Evolutionary conservation across 2,888 invertebrate species (phyloP).

Genomic region (Caenorhabditis afra): DNA sequence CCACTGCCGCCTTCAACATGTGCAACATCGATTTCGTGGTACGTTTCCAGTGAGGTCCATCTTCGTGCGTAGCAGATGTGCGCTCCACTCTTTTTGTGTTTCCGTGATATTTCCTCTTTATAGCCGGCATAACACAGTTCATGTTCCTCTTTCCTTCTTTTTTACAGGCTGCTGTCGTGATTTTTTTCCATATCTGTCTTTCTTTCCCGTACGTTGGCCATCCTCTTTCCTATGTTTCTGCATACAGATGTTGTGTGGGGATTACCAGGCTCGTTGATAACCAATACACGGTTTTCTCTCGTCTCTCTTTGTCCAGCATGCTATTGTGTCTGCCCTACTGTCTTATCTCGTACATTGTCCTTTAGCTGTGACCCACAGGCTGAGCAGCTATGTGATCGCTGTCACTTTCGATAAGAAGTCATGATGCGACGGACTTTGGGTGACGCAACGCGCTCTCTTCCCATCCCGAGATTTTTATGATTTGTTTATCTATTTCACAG

Average conservation of each 20-base stretch:
- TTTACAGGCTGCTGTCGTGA: slow-evolving; percentile 2
- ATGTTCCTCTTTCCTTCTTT: not conserved
- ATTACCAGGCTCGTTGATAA: slow-evolving; percentile 53
- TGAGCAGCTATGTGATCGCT: not conserved
- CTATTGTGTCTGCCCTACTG: not conserved
- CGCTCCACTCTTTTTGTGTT: too few relatives aligned
- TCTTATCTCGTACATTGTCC: slow-evolving; percentile 20
- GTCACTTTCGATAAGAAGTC: slow-evolving; percentile 8
- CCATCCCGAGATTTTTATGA: not conserved
- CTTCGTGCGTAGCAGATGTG: too few relatives aligned
- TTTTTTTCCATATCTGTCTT: slow-evolving; percentile 32
- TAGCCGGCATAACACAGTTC: too few relatives aligned
- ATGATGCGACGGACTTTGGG: not conserved
- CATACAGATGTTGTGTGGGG: slow-evolving; percentile 35
- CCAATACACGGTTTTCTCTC: slow-evolving; percentile 23
- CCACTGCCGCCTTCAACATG: too few relatives aligned
- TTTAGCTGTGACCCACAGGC: not conserved
- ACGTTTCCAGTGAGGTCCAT: too few relatives aligned
- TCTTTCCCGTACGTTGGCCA: slow-evolving; percentile 5
- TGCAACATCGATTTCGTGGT: too few relatives aligned
- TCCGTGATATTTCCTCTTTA: too few relatives aligned
- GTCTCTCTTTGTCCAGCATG: slow-evolving; percentile 19
- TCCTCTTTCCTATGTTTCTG: slow-evolving; percentile 19
- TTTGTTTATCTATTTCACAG: slow-evolving; percentile 20
- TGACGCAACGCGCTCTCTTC: slow-evolving; percentile 1